These are phyloP conservation scores for Eristalis tenax DNA, from an alignment of 2,888 invertebrate species.

Conservation along the genomic window DNA sequence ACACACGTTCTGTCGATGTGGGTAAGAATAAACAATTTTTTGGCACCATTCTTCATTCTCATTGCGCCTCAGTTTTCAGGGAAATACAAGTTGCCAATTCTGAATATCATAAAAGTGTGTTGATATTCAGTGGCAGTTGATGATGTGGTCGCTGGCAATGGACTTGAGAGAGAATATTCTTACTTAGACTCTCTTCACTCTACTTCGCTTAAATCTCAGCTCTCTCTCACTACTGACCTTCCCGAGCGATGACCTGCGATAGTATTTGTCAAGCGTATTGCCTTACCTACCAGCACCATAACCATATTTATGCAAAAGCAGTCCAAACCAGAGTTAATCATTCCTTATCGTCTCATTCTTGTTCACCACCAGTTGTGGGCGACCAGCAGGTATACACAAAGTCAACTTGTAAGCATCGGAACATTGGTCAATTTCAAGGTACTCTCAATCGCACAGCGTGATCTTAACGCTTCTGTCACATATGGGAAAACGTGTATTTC, in stretches of 20 bases:
- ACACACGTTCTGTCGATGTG: background rate
- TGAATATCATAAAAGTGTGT: background rate
- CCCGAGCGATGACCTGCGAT: background rate
- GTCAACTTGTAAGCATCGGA: background rate
- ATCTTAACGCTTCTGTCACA: constrained; percentile 41
- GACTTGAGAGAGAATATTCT: too few species aligned
- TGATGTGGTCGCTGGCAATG: too few species aligned
- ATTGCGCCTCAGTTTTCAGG: background rate
- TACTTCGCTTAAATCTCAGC: too few species aligned
- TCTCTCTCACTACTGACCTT: background rate
- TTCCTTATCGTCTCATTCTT: background rate
- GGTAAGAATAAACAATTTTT: background rate
- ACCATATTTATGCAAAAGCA: constrained; percentile 3
- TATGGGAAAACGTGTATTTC: constrained; percentile 11
- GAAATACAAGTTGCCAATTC: background rate
- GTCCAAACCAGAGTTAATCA: background rate
- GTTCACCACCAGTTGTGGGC: constrained; percentile 9
- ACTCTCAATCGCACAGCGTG: constrained; percentile 26
- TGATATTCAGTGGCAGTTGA: too few species aligned
- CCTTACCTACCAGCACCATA: background rate
- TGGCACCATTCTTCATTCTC: background rate
- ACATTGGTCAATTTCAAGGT: constrained; percentile 46
- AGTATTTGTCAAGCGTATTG: background rate
- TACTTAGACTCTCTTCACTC: too few species aligned
- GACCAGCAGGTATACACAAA: background rate